Conservation (phyloP, 2,113 vertebrate species). For the Xenotilapia longispinis region DNA sequence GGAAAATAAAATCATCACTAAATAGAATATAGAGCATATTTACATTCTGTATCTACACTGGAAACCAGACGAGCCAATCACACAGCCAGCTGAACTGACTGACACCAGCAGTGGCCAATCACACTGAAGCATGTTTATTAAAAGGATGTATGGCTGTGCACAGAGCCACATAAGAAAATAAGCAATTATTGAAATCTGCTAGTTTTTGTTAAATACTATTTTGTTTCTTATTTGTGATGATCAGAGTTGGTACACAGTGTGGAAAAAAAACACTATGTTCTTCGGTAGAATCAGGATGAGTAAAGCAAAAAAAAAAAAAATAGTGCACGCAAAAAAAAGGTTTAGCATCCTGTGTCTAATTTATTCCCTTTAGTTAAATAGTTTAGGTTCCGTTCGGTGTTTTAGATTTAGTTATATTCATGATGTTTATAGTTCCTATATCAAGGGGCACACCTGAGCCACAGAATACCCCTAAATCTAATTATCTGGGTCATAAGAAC, state of each 20-base stretch:
- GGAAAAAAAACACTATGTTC: background rate
- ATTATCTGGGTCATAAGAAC: background rate
- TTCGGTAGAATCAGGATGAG: background rate
- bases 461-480: background rate
- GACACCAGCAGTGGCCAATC: constrained; percentile 22
- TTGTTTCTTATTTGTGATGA: background rate
- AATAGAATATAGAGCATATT: constrained; percentile 58
- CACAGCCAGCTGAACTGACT: constrained; percentile 14
- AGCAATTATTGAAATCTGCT: background rate
- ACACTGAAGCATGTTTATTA: background rate
- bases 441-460: background rate
- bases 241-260: background rate
- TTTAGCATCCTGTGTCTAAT: background rate
- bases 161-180: background rate
- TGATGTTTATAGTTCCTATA: background rate
- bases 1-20: constrained; percentile 51
- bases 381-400: background rate
- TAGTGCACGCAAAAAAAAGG: background rate
- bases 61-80: constrained; percentile 11
- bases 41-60: constrained; percentile 58
- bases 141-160: background rate
- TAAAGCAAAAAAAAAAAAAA: background rate
- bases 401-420: background rate
- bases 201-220: background rate
- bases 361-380: background rate